These are phyloP conservation scores for Fragum sueziense DNA, from an alignment of 2,888 invertebrate species.

Conservation along the genomic window DNA sequence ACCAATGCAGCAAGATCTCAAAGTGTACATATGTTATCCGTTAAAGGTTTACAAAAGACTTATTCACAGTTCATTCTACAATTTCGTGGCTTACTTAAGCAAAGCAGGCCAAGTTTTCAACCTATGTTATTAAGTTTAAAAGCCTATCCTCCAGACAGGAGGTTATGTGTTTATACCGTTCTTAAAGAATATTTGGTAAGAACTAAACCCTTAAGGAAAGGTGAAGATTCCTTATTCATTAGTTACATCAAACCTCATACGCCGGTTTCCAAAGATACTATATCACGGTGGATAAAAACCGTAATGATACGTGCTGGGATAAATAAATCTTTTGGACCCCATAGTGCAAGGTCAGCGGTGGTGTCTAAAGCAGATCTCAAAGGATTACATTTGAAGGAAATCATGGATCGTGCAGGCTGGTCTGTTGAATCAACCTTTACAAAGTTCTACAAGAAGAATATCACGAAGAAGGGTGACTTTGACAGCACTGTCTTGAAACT, in stretches of 20 bases:
- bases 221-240: no score
- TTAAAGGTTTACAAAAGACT: conserved; percentile 31
- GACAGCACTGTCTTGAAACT: not conserved
- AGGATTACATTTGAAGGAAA: conserved; percentile 17
- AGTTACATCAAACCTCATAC: conserved; percentile 30
- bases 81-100: conserved; percentile 42
- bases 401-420: conserved; percentile 37
- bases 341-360: conserved; percentile 46
- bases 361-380: conserved; percentile 11
- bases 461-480: not conserved
- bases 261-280: conserved; percentile 32
- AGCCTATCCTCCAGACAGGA: conserved; percentile 13
- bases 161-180: conserved; percentile 34
- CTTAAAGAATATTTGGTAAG: conserved; percentile 32
- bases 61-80: no score
- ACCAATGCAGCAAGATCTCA: no score
- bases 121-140: conserved; percentile 12
- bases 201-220: conserved; percentile 19
- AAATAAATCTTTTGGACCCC: conserved; percentile 42
- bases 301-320: conserved; percentile 36
- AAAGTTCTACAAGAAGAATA: conserved; percentile 24
- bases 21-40: conserved; percentile 41
- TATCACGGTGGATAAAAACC: conserved; percentile 45
- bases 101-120: conserved; percentile 42
- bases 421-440: conserved; percentile 16